Evolutionary conservation across 2,888 invertebrate genomes (phyloP), one percentile per base, ranked within the genome.

Genomic region (Hyposoter didymator): DNA sequence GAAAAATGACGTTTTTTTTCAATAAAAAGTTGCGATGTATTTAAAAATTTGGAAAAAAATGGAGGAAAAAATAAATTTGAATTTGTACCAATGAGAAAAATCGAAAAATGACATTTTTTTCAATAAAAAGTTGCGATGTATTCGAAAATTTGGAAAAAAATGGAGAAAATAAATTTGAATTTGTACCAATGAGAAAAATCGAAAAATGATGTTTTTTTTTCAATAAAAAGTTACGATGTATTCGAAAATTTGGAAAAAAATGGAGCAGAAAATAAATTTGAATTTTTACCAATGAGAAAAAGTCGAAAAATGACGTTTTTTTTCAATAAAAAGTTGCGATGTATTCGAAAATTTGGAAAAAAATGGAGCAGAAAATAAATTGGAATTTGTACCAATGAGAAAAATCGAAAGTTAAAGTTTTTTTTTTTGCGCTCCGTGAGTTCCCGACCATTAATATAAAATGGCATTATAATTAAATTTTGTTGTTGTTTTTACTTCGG

Each of bases 381-480:
- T 39, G 1, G 4, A 10, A 2, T n/a, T 43, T 43, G 6, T 12
- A 43, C 17, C 19, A 43, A 19, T 2, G 22, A 12, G 14, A 12
- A 14, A 55, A 39, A n/a, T 6, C n/a, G 0, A 59, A 74, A 74
- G 7, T 1, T 2, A 0, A 43, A 8, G 43, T 22, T 22, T 43
- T 22, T 80, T 70, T 19, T 19, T 73, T 85, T n/a, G n/a, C 72
- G 52, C 72, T 59, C 75, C 76, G 76, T 59, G 76, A 72, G 14
- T 32, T 79, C 59, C 39, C 67, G 43, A 75, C 66, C 49, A 49
- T 62, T 70, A 66, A 82, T 78, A 82, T 75, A 84, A 81, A 82
- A 78, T 79, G 52, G 67, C 75, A 47, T 86, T 52, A 73, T 55
- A 69, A 74, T 70, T 14, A 28, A 28, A 28, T 55, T 78, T 79